phyloP scores from a whole-genome alignment of 1,140 invertebrate genomes.

The Aphidius gifuensis region DNA sequence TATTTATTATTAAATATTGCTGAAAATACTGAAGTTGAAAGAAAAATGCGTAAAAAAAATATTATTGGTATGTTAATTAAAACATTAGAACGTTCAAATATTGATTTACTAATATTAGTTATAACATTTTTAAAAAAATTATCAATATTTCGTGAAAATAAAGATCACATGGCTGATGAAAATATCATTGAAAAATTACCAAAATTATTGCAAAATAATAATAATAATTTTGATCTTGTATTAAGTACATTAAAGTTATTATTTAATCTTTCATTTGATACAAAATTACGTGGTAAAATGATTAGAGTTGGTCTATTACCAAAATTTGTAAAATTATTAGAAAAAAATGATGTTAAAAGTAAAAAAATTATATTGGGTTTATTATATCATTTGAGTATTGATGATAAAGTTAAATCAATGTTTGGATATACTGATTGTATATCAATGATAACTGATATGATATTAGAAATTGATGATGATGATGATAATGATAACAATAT shows the following conservation, averaged over 20 bases:
- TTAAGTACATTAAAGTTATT: constrained; percentile 83
- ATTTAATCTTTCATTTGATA: constrained; percentile 97
- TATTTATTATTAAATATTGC: constrained; percentile 93
- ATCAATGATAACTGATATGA: constrained; percentile 79
- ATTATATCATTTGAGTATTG: constrained; percentile 92
- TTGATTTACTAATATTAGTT: constrained; percentile 86
- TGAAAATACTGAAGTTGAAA: constrained; percentile 90
- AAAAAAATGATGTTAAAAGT: constrained; percentile 76
- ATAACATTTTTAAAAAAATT: constrained; percentile 94
- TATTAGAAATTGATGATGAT: constrained; percentile 68
- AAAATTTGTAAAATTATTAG: constrained; percentile 82
- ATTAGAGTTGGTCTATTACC: constrained; percentile 84
- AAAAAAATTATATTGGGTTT: constrained; percentile 82
- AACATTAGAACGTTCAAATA: constrained; percentile 79
- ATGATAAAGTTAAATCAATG: constrained; percentile 91
- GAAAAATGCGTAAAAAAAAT: constrained; percentile 96
- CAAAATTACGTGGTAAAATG: constrained; percentile 82
- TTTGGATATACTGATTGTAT: constrained; percentile 95
- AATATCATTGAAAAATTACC: constrained; percentile 75
- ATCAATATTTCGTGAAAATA: constrained; percentile 92
- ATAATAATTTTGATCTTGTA: constrained; percentile 78
- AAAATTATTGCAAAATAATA: constrained; percentile 67
- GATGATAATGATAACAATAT: too few relatives aligned
- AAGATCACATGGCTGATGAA: constrained; percentile 80
- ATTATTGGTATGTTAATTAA: constrained; percentile 86